Base-by-base conservation (phyloP, 2,113 vertebrate genomes). In the Atrichornis clamosus region DNA sequence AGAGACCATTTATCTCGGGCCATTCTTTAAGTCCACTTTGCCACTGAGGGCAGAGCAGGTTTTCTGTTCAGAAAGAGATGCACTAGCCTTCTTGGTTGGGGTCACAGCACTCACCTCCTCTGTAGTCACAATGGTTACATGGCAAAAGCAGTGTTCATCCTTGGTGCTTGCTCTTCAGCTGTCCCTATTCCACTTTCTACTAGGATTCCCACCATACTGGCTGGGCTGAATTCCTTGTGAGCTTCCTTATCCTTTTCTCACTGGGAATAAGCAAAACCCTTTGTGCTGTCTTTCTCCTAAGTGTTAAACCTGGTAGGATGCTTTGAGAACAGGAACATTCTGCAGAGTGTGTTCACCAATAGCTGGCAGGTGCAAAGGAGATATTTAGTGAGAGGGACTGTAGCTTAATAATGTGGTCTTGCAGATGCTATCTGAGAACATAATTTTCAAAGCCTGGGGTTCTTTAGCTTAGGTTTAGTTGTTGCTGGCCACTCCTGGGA, bases 331-430 rank as follows among this genome's bases (percentile, higher is more conserved):
- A 47, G 7, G 30, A 14, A 13, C 0, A 0, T 28, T 60, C 90
- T 39, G 20, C 56, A 72, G 26, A 44, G 15, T 11, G 8, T 5
- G 17, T 26, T 68, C 12, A 11, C 33, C 0, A 0, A 24, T 20
- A 3, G 0, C 42, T 21, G 18, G 22, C 44, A 19, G 11, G 16
- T 22, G 27, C n/a, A 72, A 68, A 59, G 35, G n/a, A 55, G 7
- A 7, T 20, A 22, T 47, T 56, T 18, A 32, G 15, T 46, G 32
- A 0, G 0, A 22, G 14, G 4, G 13, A 62, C 30, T 23, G 56
- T n/a, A 70, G 15, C 23, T 59, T 39, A n/a, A 24, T 37, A 82
- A 33, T 5, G 24, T 5, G 14, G 17, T 56, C 69, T 78, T 72
- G 30, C 27, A 77, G 22, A 39, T 18, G 11, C 22, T 49, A 11